phyloP scores from a whole-genome alignment of 1,140 invertebrate genomes.

The Heliconius congener region DNA sequence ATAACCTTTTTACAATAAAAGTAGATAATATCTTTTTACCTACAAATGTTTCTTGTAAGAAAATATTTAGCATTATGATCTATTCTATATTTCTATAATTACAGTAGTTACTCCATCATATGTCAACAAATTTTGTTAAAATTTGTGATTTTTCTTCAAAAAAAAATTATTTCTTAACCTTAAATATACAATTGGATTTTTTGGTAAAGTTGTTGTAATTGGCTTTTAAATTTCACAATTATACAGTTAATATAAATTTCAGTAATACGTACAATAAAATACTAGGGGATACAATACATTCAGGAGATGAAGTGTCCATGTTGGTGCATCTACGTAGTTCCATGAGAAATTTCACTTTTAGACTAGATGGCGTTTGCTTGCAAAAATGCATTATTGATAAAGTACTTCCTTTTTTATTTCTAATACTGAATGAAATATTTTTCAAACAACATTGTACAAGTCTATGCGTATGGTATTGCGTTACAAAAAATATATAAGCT shows the following conservation, averaged over 20 bases:
- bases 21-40: not conserved
- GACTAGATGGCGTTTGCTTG: not conserved
- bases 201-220: too few relatives aligned
- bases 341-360: not conserved
- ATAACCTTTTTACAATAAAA: not conserved
- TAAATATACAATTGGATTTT: too few relatives aligned
- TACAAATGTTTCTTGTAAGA: not conserved
- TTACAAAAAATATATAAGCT: not conserved
- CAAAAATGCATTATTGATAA: not conserved
- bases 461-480: too few relatives aligned
- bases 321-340: conserved; percentile 3
- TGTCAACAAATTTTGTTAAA: too few relatives aligned
- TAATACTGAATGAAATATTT: not conserved
- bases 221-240: too few relatives aligned
- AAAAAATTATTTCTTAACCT: too few relatives aligned
- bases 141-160: too few relatives aligned
- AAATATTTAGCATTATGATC: too few relatives aligned
- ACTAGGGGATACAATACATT: not conserved
- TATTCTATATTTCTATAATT: too few relatives aligned
- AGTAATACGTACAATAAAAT: not conserved
- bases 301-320: not conserved
- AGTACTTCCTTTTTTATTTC: not conserved
- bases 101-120: too few relatives aligned
- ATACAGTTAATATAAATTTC: not conserved
- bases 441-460: not conserved